These are phyloP conservation scores for Hartigia nigra DNA, from an alignment of 2,888 invertebrate genomes.

Conservation along the genomic window DNA sequence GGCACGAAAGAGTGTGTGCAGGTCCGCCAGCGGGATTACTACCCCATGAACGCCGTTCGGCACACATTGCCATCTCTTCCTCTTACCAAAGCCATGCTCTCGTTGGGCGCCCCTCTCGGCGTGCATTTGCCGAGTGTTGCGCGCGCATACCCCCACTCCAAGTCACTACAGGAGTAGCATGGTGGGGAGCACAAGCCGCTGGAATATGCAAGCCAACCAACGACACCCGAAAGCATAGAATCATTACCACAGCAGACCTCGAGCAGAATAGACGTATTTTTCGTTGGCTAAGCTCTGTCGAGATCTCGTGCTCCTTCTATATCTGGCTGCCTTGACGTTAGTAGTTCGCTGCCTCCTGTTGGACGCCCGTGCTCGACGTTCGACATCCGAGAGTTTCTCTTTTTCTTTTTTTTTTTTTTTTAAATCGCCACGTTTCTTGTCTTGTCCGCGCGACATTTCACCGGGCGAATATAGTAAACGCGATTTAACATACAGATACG, in stretches of 20 bases:
- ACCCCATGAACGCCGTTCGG: constrained; percentile 6
- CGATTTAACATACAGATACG: not conserved
- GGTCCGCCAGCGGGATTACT: constrained; percentile 4
- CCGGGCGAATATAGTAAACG: not conserved
- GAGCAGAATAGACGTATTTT: constrained; percentile 62
- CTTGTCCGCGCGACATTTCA: not conserved
- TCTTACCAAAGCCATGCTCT: not conserved
- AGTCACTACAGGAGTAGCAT: not conserved
- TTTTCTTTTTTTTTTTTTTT: constrained; percentile 16
- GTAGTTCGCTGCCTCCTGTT: not conserved
- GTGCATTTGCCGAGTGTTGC: constrained; percentile 2
- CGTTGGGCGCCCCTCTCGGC: constrained; percentile 2
- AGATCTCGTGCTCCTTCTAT: constrained; percentile 39
- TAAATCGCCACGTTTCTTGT: not conserved
- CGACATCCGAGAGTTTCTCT: constrained; percentile 14
- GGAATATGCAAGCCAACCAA: constrained; percentile 46
- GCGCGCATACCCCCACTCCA: constrained; percentile 12
- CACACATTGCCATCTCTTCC: constrained; percentile 4
- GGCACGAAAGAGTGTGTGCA: not conserved
- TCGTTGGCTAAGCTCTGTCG: constrained; percentile 59
- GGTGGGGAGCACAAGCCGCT: constrained; percentile 29
- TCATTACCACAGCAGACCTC: constrained; percentile 64
- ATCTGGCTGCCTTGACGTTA: constrained; percentile 1
- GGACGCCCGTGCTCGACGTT: constrained; percentile 11
- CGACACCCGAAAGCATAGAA: constrained; percentile 52